Conservation (phyloP, 2,797 vertebrate genomes). For the Pipistrellus nathusii region DNA sequence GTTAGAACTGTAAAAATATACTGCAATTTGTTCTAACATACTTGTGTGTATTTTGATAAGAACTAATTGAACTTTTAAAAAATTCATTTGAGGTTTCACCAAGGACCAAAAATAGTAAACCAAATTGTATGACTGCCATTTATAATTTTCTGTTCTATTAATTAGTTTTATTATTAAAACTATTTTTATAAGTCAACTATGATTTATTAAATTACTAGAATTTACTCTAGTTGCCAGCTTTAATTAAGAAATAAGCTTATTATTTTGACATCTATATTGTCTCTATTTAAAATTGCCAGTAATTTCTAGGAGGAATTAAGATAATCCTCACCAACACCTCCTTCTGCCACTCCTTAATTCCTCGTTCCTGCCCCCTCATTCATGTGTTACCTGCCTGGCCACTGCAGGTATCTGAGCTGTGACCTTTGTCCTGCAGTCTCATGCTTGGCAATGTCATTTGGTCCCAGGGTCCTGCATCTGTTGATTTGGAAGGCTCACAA, state of each 20-base stretch:
- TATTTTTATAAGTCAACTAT: constrained; percentile 36
- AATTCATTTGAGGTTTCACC: neutral
- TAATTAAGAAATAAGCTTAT: constrained; percentile 26
- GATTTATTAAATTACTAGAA: constrained; percentile 51
- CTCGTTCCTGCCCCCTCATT: neutral
- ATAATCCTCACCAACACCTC: neutral
- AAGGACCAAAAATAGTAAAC: neutral
- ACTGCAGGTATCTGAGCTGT: constrained; percentile 40
- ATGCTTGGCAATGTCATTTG: neutral
- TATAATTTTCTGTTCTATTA: constrained; percentile 16
- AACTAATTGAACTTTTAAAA: neutral
- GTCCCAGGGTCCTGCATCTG: constrained; percentile 61
- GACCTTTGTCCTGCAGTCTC: constrained; percentile 64
- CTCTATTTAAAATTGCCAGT: constrained; percentile 22
- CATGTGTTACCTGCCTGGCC: neutral
- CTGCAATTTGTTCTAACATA: neutral
- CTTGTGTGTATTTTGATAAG: neutral
- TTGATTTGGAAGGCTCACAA: constrained; percentile 66
- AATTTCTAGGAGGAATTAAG: constrained; percentile 16
- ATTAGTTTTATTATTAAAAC: constrained; percentile 14
- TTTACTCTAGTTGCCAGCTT: neutral
- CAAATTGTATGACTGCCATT: neutral
- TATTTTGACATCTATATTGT: neutral
- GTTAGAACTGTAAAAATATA: neutral
- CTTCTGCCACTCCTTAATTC: neutral